Conservation (phyloP, 2,888 invertebrate species). For the Athetis lepigone region DNA sequence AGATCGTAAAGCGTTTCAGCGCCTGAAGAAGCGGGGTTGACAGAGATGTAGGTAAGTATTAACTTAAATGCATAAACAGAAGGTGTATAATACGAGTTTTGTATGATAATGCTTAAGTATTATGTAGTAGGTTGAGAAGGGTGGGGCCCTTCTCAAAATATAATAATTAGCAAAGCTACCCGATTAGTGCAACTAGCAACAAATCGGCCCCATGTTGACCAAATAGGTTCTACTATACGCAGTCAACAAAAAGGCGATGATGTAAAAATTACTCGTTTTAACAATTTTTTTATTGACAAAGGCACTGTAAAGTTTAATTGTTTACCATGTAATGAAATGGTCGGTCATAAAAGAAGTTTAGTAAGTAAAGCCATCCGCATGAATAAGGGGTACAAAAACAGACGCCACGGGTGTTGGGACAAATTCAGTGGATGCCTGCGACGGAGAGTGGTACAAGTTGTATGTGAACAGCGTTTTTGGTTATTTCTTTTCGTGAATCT, state of each 20-base stretch:
- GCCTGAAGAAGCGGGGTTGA: too few species aligned
- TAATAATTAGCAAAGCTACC: slow-evolving; percentile 3
- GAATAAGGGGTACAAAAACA: slow-evolving; percentile 74
- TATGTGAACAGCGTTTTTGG: slow-evolving; percentile 13
- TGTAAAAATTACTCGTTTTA: slow-evolving; percentile 20
- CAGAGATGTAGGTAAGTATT: neutral
- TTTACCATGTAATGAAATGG: slow-evolving; percentile 51
- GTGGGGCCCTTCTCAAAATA: slow-evolving; percentile 2
- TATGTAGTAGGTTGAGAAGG: neutral
- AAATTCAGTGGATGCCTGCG: slow-evolving; percentile 70
- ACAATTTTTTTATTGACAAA: slow-evolving; percentile 40
- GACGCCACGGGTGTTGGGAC: slow-evolving; percentile 76
- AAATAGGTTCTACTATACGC: neutral
- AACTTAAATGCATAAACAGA: too few species aligned
- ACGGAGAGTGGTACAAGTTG: slow-evolving; percentile 66
- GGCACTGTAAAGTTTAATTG: slow-evolving; percentile 58
- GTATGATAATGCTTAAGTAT: neutral
- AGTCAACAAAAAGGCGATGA: slow-evolving; percentile 10
- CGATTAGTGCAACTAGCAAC: slow-evolving; percentile 27
- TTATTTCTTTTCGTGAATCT: neutral
- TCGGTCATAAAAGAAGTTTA: slow-evolving; percentile 59
- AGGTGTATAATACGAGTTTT: too few species aligned
- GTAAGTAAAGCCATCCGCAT: slow-evolving; percentile 68
- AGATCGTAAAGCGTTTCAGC: too few species aligned
- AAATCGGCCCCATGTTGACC: slow-evolving; percentile 3